A percentile compares a stretch with the other conserved stretches of the same genome.
These are phyloP conservation scores for Bagarius yarrelli DNA, from an alignment of 2,113 vertebrate genomes.

Conservation along the genomic window DNA sequence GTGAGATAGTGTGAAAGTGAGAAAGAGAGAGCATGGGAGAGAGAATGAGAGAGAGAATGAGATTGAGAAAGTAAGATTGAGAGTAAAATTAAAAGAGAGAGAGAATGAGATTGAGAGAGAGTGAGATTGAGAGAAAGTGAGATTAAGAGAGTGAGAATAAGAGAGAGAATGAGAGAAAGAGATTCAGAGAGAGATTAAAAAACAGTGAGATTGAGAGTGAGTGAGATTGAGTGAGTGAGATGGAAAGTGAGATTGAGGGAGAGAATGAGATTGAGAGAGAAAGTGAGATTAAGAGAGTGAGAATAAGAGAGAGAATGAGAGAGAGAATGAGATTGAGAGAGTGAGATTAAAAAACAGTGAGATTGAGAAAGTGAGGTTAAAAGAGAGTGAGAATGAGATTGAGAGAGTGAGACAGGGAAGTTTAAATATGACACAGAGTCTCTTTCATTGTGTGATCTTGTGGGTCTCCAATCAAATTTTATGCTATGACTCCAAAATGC, in stretches of 20 bases:
- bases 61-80: background rate
- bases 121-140: too few species aligned
- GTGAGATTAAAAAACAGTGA: background rate
- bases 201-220: background rate
- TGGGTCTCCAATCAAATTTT: conserved; percentile 67
- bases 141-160: too few species aligned
- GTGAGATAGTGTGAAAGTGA: background rate
- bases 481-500: conserved; percentile 52
- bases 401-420: background rate
- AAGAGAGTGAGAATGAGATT: background rate
- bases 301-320: background rate
- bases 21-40: background rate
- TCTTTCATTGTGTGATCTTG: conserved; percentile 54
- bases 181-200: background rate
- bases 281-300: background rate
- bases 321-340: background rate
- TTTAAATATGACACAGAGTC: conserved; percentile 56
- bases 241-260: background rate
- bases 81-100: background rate
- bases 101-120: too few species aligned
- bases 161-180: background rate
- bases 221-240: background rate
- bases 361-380: conserved; percentile 17
- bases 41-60: background rate
- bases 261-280: too few species aligned